Conservation (phyloP, 2,888 invertebrate species). For the Cheilosia soror region DNA sequence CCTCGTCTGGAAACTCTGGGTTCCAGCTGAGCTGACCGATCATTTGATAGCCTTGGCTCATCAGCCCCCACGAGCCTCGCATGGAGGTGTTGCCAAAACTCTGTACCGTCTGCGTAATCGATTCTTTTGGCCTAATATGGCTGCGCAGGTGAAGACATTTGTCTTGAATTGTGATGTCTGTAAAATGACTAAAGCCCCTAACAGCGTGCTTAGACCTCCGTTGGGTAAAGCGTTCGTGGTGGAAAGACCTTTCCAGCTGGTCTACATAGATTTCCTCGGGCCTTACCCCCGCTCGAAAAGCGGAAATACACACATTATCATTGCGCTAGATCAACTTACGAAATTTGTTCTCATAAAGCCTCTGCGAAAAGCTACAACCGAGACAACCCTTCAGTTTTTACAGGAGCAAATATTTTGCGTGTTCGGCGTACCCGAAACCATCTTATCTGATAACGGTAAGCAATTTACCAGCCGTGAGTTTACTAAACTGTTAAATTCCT, state of each 20-base stretch:
- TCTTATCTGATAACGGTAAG: slow-evolving; percentile 38
- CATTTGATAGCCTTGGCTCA: slow-evolving; percentile 4
- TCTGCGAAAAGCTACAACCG: background rate
- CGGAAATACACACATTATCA: slow-evolving; percentile 1
- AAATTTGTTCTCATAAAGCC: slow-evolving; percentile 9
- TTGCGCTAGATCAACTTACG: slow-evolving; percentile 12
- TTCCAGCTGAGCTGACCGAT: slow-evolving; percentile 12
- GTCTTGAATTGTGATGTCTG: slow-evolving; percentile 13
- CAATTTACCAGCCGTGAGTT: slow-evolving; percentile 14
- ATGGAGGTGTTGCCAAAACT: slow-evolving; percentile 2
- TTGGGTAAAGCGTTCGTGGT: slow-evolving; percentile 5
- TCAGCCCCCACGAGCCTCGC: slow-evolving; percentile 8
- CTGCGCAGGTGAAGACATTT: slow-evolving; percentile 2
- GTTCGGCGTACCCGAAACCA: slow-evolving; percentile 24
- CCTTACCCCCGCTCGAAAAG: slow-evolving; percentile 8
- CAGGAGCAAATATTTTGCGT: slow-evolving; percentile 10
- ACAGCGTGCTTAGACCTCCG: background rate
- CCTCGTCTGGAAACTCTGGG: slow-evolving; percentile 17
- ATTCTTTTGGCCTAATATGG: slow-evolving; percentile 25
- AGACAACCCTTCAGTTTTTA: background rate
- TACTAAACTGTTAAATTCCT: background rate
- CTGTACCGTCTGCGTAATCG: background rate
- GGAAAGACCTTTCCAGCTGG: slow-evolving; percentile 8
- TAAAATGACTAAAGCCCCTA: slow-evolving; percentile 7
- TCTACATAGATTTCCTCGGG: slow-evolving; percentile 6